These are phyloP conservation scores for Myioborus miniatus DNA, from an alignment of 2,797 vertebrate genomes.

Conservation along the genomic window DNA sequence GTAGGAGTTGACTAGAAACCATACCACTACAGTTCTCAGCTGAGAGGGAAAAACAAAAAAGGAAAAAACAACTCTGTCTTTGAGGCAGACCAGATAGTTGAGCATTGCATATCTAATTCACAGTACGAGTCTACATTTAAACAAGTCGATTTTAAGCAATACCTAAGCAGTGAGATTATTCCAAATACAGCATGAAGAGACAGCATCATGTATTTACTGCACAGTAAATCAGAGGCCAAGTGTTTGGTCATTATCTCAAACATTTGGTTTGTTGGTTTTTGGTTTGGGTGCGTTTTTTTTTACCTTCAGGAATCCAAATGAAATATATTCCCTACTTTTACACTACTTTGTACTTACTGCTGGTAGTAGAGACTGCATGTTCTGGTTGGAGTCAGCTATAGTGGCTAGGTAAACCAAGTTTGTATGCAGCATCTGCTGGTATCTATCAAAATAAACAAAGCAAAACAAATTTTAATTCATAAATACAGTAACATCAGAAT, in stretches of 20 bases:
- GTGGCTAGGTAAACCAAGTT: slow-evolving; percentile 98
- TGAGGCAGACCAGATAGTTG: not conserved
- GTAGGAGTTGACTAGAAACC: not conserved
- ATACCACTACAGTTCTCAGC: not conserved
- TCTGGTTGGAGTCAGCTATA: slow-evolving; percentile 99
- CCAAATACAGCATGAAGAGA: not conserved
- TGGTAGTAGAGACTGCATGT: slow-evolving; percentile 97
- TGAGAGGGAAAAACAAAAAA: rapidly evolving
- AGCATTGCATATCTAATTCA: not conserved
- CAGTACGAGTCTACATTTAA: not conserved
- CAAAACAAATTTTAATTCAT: not conserved
- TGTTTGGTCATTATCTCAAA: not conserved
- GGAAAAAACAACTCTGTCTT: not conserved
- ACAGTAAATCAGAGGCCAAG: not conserved
- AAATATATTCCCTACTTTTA: not conserved
- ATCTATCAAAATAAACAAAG: slow-evolving; percentile 79
- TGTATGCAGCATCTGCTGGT: slow-evolving; percentile 98
- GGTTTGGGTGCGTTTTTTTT: not conserved
- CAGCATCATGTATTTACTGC: not conserved
- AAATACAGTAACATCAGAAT: not conserved
- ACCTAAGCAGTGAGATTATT: not conserved
- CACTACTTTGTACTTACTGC: slow-evolving; percentile 87
- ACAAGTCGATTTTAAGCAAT: not conserved
- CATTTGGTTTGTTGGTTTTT: not conserved
- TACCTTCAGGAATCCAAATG: not conserved